A percentile compares a stretch with the other conserved stretches of the same genome.
Conservation (phyloP, 92 coral and sea anemone species). For the Bergia puertoricense region DNA sequence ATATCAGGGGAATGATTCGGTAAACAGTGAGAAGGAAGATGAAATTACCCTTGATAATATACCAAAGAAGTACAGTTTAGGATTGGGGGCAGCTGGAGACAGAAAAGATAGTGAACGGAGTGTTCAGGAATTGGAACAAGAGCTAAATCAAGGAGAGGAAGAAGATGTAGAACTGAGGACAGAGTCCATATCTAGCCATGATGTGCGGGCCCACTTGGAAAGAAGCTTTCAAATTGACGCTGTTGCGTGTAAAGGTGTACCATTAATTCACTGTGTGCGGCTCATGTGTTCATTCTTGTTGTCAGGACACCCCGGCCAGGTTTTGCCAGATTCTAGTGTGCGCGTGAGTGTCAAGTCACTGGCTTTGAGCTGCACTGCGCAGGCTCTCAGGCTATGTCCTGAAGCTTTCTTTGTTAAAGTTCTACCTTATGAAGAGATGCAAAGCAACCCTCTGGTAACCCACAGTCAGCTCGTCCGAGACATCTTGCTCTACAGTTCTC, state of each 20-base stretch:
- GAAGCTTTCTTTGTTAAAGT: constrained; percentile 84
- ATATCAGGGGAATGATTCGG: constrained; percentile 41
- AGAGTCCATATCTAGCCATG: constrained; percentile 80
- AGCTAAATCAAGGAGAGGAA: constrained; percentile 33
- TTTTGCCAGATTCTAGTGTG: constrained; percentile 86
- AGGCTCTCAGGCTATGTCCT: constrained; percentile 79
- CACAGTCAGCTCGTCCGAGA: constrained; percentile 88
- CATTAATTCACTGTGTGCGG: constrained; percentile 90
- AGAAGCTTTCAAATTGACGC: constrained; percentile 92
- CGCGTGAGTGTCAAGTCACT: constrained; percentile 96
- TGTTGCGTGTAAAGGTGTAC: constrained; percentile 87
- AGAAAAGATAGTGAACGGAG: constrained; percentile 63
- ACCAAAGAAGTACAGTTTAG: constrained; percentile 52
- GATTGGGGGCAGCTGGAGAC: constrained; percentile 41
- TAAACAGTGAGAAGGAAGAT: constrained; percentile 22
- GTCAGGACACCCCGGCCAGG: constrained; percentile 89
- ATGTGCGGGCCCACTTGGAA: constrained; percentile 76
- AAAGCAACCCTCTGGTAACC: constrained; percentile 8
- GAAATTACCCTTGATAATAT: constrained; percentile 27
- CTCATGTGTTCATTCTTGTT: constrained; percentile 91
- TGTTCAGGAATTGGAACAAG: constrained; percentile 67
- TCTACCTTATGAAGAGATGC: constrained; percentile 67
- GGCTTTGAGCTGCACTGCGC: constrained; percentile 85
- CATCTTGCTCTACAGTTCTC: constrained; percentile 78
- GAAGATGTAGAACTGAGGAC: constrained; percentile 62